Conservation (phyloP, 2,113 vertebrate genomes). For the Gnathonemus echidnorhynchus region DNA sequence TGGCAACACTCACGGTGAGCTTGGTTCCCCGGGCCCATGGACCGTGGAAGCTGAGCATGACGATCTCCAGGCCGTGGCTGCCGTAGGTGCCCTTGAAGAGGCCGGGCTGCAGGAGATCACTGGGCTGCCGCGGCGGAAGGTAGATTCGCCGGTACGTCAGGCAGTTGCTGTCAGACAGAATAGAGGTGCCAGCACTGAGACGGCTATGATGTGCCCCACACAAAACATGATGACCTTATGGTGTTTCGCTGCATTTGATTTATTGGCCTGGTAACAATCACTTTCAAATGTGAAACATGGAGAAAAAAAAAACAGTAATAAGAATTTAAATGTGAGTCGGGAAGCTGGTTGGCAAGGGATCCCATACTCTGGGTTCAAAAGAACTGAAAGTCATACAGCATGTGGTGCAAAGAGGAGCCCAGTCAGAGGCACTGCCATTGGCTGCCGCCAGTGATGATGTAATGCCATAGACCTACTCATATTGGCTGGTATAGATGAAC, state of each 20-base stretch:
- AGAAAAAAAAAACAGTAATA: neutral
- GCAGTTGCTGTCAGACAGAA: conserved; percentile 77
- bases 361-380: neutral
- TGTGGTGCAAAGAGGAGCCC: neutral
- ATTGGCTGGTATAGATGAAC: conserved; percentile 98
- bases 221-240: neutral
- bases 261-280: neutral
- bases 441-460: neutral
- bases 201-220: neutral
- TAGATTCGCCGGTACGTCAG: conserved; percentile 95
- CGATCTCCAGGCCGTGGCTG: conserved; percentile 92
- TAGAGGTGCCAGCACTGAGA: neutral
- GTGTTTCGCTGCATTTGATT: neutral
- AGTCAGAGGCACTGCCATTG: neutral
- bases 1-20: conserved; percentile 74
- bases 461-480: conserved; percentile 71
- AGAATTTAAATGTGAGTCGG: neutral
- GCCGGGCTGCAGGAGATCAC: conserved; percentile 79
- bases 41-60: conserved; percentile 93
- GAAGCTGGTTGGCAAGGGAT: neutral
- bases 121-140: conserved; percentile 74
- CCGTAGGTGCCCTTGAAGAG: conserved; percentile 98
- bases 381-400: neutral
- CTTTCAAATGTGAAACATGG: neutral
- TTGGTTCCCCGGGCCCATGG: conserved; percentile 80